phyloP scores from a whole-genome alignment of 2,797 vertebrate genomes.

The Dromococcyx pavoninus region DNA sequence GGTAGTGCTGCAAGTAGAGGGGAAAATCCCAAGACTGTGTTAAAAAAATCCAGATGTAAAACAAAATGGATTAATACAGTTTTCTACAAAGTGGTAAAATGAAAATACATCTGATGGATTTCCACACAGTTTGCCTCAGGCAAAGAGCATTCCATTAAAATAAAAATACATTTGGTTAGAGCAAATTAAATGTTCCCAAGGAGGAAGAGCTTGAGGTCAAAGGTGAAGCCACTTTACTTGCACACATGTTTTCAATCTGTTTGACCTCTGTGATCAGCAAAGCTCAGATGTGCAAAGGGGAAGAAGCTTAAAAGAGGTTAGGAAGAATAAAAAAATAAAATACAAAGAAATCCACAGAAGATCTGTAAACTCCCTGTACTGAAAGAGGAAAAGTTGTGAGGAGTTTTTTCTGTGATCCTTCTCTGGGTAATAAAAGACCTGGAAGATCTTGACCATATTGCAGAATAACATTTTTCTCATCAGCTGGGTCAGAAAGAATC shows the following conservation, averaged over 20 bases:
- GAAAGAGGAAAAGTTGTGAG: neutral
- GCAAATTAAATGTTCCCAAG: slow-evolving; percentile 71
- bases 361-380: neutral
- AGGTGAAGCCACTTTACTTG: slow-evolving; percentile 64
- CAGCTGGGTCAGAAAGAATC: neutral
- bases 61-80: slow-evolving; percentile 64
- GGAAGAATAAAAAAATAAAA: slow-evolving; percentile 25
- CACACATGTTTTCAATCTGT: slow-evolving; percentile 71
- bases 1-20: neutral
- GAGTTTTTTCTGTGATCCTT: neutral
- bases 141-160: slow-evolving; percentile 71
- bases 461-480: neutral
- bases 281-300: slow-evolving; percentile 60
- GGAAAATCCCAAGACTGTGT: slow-evolving; percentile 33
- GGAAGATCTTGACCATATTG: neutral
- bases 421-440: neutral
- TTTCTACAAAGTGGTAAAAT: slow-evolving; percentile 67
- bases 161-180: slow-evolving; percentile 66
- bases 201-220: slow-evolving; percentile 65
- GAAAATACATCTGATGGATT: slow-evolving; percentile 69
- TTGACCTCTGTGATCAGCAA: slow-evolving; percentile 67
- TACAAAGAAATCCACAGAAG: slow-evolving; percentile 35
- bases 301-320: slow-evolving; percentile 31
- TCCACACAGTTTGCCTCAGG: slow-evolving; percentile 61
- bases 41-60: slow-evolving; percentile 66